phyloP scores from a whole-genome alignment of 2,797 vertebrate species.

The Enteromius fasciolatus region DNA sequence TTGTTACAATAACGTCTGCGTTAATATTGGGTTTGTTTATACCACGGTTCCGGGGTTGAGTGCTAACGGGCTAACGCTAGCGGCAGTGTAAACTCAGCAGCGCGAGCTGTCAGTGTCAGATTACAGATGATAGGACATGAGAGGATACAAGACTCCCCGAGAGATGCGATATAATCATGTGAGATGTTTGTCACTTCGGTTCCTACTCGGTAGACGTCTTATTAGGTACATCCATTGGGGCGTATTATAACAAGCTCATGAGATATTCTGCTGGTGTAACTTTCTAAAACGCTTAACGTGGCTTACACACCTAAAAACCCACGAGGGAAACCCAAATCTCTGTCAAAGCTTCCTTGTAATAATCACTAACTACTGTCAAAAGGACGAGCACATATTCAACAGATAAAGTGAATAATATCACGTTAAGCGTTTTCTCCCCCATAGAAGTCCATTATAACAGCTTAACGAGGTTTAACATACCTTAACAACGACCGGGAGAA shows the following conservation, averaged over 20 bases:
- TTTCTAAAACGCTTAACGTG: too few relatives aligned
- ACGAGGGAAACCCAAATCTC: too few relatives aligned
- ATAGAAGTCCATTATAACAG: too few relatives aligned
- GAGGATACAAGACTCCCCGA: conserved; percentile 31
- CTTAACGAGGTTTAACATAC: too few relatives aligned
- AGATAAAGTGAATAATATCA: too few relatives aligned
- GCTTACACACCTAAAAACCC: too few relatives aligned
- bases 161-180: conserved; percentile 20
- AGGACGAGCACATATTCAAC: too few relatives aligned
- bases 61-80: conserved; percentile 44
- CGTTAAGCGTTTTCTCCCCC: too few relatives aligned
- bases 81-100: conserved; percentile 15
- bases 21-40: neutral
- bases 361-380: too few relatives aligned
- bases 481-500: too few relatives aligned
- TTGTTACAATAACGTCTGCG: neutral
- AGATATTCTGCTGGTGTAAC: neutral
- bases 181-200: neutral
- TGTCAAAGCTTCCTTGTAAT: too few relatives aligned
- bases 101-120: conserved; percentile 39
- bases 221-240: neutral
- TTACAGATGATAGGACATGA: conserved; percentile 31
- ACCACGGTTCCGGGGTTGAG: conserved; percentile 37
- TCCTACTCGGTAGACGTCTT: neutral
- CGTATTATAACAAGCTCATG: neutral